Base-by-base conservation (phyloP, 1,140 invertebrate species). In the Drosophila grimshawi region DNA sequence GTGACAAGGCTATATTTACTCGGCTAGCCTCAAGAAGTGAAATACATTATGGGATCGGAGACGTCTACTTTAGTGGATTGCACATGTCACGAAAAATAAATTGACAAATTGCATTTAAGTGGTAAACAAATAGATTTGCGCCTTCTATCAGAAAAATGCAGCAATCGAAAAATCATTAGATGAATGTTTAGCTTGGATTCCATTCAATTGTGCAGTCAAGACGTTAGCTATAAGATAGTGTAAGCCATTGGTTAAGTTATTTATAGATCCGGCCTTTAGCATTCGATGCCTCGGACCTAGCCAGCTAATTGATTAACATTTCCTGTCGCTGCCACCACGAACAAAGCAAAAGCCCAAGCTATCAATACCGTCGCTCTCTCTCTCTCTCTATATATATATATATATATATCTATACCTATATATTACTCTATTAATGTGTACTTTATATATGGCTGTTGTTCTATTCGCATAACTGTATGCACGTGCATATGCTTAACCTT, bases 401-500 rank as follows among this genome's bases (percentile, higher is more conserved):
- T 33, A 19, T 46, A 57, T 43, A 43, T 30, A 45, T 11, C n/a
- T 45, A 8, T 30, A n/a, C 43, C 3, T 52, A 32, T 52, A 51
- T 19, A 32, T 33, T 30, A 32, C 62, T 64, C 53, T 49, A 67
- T 81, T 45, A 62, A 59, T 19, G 19, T 19, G 19, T 19, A 19
- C 19, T 19, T 19, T 19, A 19, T 19, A 19, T 19, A 19, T 19
- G 19, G 0, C 19, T 19, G 19, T 19, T 19, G 19, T 19, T 19
- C 19, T 83, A 80, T 83, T 61, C 48, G 68, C 65, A 80, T 86
- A 85, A 77, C 71, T 77, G 68, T 72, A 73, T 43, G 29, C 49
- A 66, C 49, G 43, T 68, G 65, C 82, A 85, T 85, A 86, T 81
- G 80, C 81, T 85, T 85, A 85, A 78, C 81, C 81, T 85, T 85